phyloP scores from a whole-genome alignment of 2,888 invertebrate genomes.

The Tetheella fluctuosa region DNA sequence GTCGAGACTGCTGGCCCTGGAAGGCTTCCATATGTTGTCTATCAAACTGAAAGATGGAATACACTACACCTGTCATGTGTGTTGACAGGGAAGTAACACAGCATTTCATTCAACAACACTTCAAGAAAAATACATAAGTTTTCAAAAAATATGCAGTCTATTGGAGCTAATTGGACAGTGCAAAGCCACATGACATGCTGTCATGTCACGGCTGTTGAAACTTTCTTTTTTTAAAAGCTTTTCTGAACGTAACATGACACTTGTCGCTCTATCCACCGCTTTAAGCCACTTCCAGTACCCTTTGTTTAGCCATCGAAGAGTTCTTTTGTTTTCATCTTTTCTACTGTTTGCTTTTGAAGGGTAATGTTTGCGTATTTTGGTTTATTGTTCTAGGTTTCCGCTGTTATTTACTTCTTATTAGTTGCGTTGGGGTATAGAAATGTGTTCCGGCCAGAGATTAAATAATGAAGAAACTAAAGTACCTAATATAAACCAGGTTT shows the following conservation, averaged over 20 bases:
- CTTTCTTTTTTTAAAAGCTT: background rate
- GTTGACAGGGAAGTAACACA: background rate
- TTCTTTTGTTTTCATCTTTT: background rate
- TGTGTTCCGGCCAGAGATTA: background rate
- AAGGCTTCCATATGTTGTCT: background rate
- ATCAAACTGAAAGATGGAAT: background rate
- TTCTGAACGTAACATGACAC: background rate
- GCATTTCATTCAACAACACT: background rate
- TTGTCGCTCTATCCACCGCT: constrained; percentile 5
- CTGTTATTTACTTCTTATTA: background rate
- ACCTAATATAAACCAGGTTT: background rate
- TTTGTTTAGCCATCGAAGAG: constrained; percentile 6
- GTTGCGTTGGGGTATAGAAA: background rate
- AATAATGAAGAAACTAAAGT: no score
- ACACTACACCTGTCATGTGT: background rate
- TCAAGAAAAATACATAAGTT: background rate
- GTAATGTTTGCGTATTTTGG: background rate
- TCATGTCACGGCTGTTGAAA: background rate
- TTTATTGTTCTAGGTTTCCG: background rate
- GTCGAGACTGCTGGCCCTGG: no score
- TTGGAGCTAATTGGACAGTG: background rate
- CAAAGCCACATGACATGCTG: background rate
- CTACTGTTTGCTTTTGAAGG: background rate
- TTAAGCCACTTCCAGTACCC: constrained; percentile 3
- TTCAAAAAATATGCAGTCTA: background rate